Base-by-base conservation (phyloP, 2,797 vertebrate genomes). In the Emys orbicularis region DNA sequence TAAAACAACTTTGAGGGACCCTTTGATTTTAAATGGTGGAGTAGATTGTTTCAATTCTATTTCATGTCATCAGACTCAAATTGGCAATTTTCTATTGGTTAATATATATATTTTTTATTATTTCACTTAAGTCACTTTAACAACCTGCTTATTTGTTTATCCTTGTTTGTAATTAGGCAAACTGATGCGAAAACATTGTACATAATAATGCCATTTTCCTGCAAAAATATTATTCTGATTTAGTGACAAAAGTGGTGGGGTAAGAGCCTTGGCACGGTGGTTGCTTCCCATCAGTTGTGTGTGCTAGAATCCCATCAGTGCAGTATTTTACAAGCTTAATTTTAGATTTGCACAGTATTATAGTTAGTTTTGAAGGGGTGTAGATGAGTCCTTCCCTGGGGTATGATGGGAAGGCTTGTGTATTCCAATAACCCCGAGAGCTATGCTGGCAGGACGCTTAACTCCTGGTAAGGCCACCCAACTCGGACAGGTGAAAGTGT, bases 71-170 rank as follows among this genome's bases (percentile, higher is more conserved):
- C 37, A 56, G 4, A 92, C 93, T 52, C 25, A 84, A 87, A 18
- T 82, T 93, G 91, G 89, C 83, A 88, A 7, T 65, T 95, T 96
- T 74, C n/a, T 82, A 7, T 56, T 53, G 84, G 23, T 84, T 57
- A 87, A 6, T 44, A 44, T 44, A 44, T 44, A 8, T 57, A 8
- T 72, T 21, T 37, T 21, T 72, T 72, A 10, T 68, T 68, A 72
- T 41, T 37, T 72, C 68, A 41, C 37, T 41, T 8, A 37, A 23
- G 10, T 72, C 68, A 72, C 21, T 21, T n/a, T 72, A 72, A 72
- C 37, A 72, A 12, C 13, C 13, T 61, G 8, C n/a, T 41, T 41
- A 23, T 37, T 72, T 19, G 29, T 72, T 89, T 83, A 4, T 49
- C 88, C 80, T 65, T 59, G 12, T 21, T 86, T 92, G 8, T 83